Conservation (phyloP, 2,113 vertebrate species). For the Proterorhinus semilunaris region DNA sequence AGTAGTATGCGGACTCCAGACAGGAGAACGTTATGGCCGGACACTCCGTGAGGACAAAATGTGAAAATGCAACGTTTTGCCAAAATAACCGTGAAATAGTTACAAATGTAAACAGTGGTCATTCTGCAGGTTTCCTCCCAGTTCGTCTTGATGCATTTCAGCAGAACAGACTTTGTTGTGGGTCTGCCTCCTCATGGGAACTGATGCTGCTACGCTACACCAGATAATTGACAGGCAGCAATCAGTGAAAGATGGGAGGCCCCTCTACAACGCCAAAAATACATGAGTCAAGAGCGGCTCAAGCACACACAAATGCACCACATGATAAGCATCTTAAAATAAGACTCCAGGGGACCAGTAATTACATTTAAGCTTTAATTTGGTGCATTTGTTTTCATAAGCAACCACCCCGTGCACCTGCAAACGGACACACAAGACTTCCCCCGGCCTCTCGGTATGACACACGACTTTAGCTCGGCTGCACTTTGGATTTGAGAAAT, state of each 20-base stretch:
- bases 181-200: constrained; percentile 18
- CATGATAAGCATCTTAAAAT: constrained; percentile 41
- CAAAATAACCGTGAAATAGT: background rate
- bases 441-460: constrained; percentile 17
- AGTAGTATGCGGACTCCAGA: constrained; percentile 18
- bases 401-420: constrained; percentile 32
- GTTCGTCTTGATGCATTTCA: constrained; percentile 17
- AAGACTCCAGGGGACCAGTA: constrained; percentile 42
- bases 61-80: background rate
- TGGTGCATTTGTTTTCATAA: constrained; percentile 34
- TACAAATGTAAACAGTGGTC: constrained; percentile 22
- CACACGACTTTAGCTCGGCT: background rate
- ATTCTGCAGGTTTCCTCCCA: constrained; percentile 38
- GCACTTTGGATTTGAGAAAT: background rate
- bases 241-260: constrained; percentile 39
- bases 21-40: constrained; percentile 5
- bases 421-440: background rate
- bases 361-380: constrained; percentile 53
- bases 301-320: constrained; percentile 30
- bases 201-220: constrained; percentile 15
- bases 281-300: constrained; percentile 25
- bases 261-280: constrained; percentile 41
- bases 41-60: background rate
- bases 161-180: constrained; percentile 52
- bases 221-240: constrained; percentile 56